phyloP scores from a whole-genome alignment of 2,888 invertebrate genomes.

The Caenorhabditis wallacei region DNA sequence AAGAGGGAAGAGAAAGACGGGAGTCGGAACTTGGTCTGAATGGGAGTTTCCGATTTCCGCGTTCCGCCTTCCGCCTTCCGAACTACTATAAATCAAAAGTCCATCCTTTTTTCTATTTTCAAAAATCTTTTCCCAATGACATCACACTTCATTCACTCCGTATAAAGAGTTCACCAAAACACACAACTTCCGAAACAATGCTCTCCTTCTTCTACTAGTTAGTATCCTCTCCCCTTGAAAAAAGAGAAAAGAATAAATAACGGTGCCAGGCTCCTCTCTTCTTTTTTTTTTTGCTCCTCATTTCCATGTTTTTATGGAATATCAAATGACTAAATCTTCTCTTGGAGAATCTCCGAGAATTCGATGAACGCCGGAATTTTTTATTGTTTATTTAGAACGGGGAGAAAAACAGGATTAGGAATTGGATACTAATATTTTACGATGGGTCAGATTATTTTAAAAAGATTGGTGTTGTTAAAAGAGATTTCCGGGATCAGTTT shows the following conservation, averaged over 20 bases:
- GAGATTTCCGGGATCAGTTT: not conserved
- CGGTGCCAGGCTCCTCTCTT: conserved; percentile 9
- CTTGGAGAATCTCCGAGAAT: not conserved
- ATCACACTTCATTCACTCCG: not conserved
- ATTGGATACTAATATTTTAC: not conserved
- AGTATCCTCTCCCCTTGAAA: not conserved
- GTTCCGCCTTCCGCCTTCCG: too few relatives aligned
- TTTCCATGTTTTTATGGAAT: conserved; percentile 26
- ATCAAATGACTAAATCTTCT: conserved; percentile 9
- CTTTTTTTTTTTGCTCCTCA: not conserved
- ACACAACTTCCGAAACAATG: not conserved
- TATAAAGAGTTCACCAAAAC: not conserved
- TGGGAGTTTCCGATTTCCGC: too few relatives aligned
- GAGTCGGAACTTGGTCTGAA: too few relatives aligned
- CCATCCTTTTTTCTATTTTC: not conserved
- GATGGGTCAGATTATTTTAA: not conserved
- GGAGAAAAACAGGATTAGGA: conserved; percentile 1
- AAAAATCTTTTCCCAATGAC: not conserved
- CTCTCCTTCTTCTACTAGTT: not conserved
- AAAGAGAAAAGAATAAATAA: conserved; percentile 16
- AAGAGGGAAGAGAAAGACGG: too few relatives aligned
- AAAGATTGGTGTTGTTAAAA: not conserved
- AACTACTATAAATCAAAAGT: not conserved
- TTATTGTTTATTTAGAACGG: not conserved
- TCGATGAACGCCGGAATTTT: not conserved